phyloP scores from a whole-genome alignment of 2,888 invertebrate genomes.

The Cheilosia impressa region DNA sequence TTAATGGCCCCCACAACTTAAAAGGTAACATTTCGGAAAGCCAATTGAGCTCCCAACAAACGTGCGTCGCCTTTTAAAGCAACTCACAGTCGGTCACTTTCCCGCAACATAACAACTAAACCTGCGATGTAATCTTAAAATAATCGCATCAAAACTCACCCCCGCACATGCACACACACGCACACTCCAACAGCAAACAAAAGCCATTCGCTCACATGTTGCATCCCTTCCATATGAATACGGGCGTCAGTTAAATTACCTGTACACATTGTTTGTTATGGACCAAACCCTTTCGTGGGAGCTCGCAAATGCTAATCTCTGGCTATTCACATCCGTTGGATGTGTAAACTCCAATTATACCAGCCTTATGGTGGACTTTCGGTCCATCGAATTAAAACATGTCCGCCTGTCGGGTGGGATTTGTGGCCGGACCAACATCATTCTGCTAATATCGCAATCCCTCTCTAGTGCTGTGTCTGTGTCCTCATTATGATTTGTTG shows the following conservation, averaged over 20 bases:
- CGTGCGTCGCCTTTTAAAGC: not conserved
- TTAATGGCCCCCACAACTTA: no score
- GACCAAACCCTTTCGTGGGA: not conserved
- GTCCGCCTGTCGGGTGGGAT: slow-evolving; percentile 53
- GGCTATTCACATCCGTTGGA: slow-evolving; percentile 17
- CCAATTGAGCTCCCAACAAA: not conserved
- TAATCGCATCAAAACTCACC: slow-evolving; percentile 37
- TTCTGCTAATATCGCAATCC: slow-evolving; percentile 4
- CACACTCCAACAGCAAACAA: not conserved
- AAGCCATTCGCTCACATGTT: not conserved
- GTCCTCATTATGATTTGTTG: slow-evolving; percentile 38
- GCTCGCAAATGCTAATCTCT: slow-evolving; percentile 49
- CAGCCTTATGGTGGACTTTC: slow-evolving; percentile 35
- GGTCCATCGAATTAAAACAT: slow-evolving; percentile 41
- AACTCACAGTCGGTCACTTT: not conserved
- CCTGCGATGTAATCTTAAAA: slow-evolving; percentile 40
- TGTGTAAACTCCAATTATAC: slow-evolving; percentile 39
- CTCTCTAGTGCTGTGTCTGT: not conserved
- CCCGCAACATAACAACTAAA: slow-evolving; percentile 6
- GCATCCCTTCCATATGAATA: not conserved
- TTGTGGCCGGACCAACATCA: slow-evolving; percentile 39
- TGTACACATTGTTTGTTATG: slow-evolving; percentile 25
- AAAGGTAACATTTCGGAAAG: not conserved
- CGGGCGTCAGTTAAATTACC: slow-evolving; percentile 2
- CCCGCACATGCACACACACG: not conserved